Evolutionary conservation across 2,797 vertebrate genomes (phyloP).

Genomic region (Mormyrus proboscirostris): DNA sequence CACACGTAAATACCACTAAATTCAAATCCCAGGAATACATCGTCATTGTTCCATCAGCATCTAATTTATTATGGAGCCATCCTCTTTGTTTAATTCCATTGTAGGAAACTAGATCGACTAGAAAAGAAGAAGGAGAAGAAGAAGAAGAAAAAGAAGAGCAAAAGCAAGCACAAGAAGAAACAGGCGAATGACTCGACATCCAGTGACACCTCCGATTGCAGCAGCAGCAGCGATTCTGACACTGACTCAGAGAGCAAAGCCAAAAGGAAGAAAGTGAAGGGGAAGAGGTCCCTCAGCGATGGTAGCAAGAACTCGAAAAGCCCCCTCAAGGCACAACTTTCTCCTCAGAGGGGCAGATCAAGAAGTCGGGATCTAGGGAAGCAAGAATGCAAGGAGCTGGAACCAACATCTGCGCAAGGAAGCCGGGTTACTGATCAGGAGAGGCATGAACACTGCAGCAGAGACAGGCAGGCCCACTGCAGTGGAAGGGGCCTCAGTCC

Average conservation of each 20-base stretch:
- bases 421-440: not conserved
- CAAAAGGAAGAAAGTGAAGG: slow-evolving; percentile 68
- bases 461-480: not conserved
- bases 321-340: slow-evolving; percentile 46
- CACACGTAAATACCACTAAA: not conserved
- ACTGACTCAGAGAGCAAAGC: slow-evolving; percentile 47
- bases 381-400: slow-evolving; percentile 43
- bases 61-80: not conserved
- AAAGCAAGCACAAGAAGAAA: slow-evolving; percentile 65
- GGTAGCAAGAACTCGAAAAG: slow-evolving; percentile 57
- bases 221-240: slow-evolving; percentile 39
- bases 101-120: slow-evolving; percentile 88
- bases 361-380: slow-evolving; percentile 53
- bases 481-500: not conserved
- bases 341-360: slow-evolving; percentile 57
- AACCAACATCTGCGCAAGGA: slow-evolving; percentile 34
- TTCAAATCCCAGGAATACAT: not conserved
- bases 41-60: not conserved
- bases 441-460: not conserved
- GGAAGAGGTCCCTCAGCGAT: slow-evolving; percentile 67
- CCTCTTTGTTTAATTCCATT: slow-evolving; percentile 16
- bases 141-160: slow-evolving; percentile 67
- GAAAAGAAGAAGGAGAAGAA: slow-evolving; percentile 74
- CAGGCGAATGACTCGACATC: slow-evolving; percentile 56
- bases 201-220: slow-evolving; percentile 58